Evolutionary conservation across 2,797 vertebrate species (phyloP), one percentile per base, ranked within the genome.

Genomic region (Sebastolobus alascanus): DNA sequence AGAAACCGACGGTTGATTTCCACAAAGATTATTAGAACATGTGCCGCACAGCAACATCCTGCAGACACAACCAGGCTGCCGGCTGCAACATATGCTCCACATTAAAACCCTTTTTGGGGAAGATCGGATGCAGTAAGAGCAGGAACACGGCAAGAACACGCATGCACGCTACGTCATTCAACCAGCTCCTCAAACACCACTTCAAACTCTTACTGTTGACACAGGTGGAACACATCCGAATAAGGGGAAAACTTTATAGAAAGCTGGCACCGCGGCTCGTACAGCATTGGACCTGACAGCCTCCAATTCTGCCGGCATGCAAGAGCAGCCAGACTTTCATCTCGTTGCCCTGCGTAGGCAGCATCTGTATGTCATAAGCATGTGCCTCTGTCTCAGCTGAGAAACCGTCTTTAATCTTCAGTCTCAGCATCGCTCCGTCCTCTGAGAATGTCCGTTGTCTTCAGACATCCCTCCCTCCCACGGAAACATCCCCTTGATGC

Each of bases 361-460:
- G 87, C 93, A 93, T 93, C 90, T 94, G 92, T 89, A 89, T 88
- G 80, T 90, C 85, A 91, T 94, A 87, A 93, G 67, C 78, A 63
- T 70, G 69, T 52, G 33, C 29, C 80, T 83, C 80, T 37, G 75
- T 84, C 79, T 78, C 77, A 43, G 76, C 86, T 33, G 66, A 68
- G 75, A 83, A 43, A 35, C 27, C 9, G 61, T 65, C 85, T 92
- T 93, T 91, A 68, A 92, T 91, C 76, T 85, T 77, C 13, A n/a
- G 65, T 60, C 66, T 65, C 59, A 25, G 55, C 40, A 29, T 50
- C 3, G 31, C 52, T 54, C 43, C n/a, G 1, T 65, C 5, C 20
- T 73, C 54, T 12, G 52, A 52, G 66, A 54, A 50, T 25, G 59
- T 80, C 52, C 8, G 9, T 59, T 46, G 63, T 54, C 74, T 86